Percentiles rank a stretch among this genome's conserved stretches.
Conservation (phyloP, 2,797 vertebrate genomes). For the Tachyglossus aculeatus region DNA sequence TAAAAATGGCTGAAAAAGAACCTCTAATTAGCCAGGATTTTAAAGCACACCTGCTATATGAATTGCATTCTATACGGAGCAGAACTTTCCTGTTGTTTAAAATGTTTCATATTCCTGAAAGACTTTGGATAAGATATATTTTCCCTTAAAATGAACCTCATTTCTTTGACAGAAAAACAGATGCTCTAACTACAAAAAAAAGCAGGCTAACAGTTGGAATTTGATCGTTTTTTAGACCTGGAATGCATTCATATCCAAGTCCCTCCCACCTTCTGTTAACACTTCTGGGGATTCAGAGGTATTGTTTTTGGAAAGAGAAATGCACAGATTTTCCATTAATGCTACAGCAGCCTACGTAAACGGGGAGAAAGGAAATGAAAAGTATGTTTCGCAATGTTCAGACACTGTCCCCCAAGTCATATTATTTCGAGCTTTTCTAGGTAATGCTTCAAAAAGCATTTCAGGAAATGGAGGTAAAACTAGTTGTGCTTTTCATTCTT, state of each 20-base stretch:
- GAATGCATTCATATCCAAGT: not conserved
- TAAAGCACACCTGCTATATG: too few species aligned
- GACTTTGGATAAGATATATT: too few species aligned
- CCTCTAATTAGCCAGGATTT: too few species aligned
- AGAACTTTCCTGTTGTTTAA: too few species aligned
- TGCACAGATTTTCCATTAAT: not conserved
- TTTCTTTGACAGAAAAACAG: too few species aligned
- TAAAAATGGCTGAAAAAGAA: too few species aligned
- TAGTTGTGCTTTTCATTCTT: not conserved
- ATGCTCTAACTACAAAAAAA: too few species aligned
- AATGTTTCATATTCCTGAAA: too few species aligned
- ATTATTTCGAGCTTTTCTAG: not conserved
- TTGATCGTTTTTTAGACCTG: not conserved
- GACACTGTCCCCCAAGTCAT: not conserved
- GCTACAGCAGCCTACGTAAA: not conserved
- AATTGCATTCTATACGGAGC: too few species aligned
- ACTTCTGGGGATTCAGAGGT: not conserved
- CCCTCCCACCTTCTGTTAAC: conserved; percentile 2
- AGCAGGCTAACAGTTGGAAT: too few species aligned
- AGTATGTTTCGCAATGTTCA: not conserved
- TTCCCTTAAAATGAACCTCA: too few species aligned
- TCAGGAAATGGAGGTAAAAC: too few species aligned
- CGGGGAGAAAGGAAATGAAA: conserved; percentile 10
- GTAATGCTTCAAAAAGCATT: not conserved
- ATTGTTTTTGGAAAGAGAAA: not conserved